Percentiles rank a stretch among this genome's conserved stretches.
Conservation (phyloP, 2,888 invertebrate species). For the Papilio demoleus region DNA sequence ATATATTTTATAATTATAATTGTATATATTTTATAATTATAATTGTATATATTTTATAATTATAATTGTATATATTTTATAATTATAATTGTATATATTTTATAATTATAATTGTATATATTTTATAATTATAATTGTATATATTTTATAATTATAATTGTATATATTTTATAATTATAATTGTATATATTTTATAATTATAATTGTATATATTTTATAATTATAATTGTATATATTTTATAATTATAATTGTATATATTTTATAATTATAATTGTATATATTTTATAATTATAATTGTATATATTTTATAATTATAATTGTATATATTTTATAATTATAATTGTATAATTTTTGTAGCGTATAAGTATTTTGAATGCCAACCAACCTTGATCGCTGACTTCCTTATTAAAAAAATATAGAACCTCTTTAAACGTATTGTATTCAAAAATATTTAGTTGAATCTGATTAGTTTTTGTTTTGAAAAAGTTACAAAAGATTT, state of each 20-base stretch:
- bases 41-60: not conserved
- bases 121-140: conserved; percentile 2
- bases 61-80: conserved; percentile 5
- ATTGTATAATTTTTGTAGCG: conserved; percentile 8
- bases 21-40: not conserved
- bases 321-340: not conserved
- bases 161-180: conserved; percentile 2
- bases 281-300: not conserved
- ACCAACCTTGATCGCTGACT: conserved; percentile 16
- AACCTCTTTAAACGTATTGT: too few relatives aligned
- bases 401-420: conserved; percentile 7
- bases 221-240: not conserved
- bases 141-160: not conserved
- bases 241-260: conserved; percentile 6
- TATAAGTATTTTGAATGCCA: not conserved
- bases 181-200: not conserved
- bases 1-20: too few relatives aligned
- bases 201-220: conserved; percentile 7
- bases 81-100: not conserved
- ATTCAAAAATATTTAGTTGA: too few relatives aligned
- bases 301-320: conserved; percentile 6
- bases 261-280: not conserved
- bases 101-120: not conserved
- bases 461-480: too few relatives aligned
- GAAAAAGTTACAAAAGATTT: too few relatives aligned